Conservation (phyloP, 1,140 invertebrate genomes). For the Temnothorax longispinosus region DNA sequence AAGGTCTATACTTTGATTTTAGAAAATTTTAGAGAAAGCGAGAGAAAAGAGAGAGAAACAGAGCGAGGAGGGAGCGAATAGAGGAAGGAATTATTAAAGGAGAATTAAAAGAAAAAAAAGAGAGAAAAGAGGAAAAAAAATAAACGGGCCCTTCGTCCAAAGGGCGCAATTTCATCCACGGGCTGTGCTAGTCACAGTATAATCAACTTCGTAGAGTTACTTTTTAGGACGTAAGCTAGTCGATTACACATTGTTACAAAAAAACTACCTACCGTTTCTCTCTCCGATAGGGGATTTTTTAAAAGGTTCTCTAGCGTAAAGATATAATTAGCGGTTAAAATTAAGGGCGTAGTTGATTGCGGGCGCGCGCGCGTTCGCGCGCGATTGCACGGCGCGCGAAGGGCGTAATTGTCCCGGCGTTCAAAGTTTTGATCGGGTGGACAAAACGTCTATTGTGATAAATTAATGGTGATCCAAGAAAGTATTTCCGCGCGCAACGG, state of each 20-base stretch:
- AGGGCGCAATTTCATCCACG: constrained; percentile 77
- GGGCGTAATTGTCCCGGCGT: constrained; percentile 77
- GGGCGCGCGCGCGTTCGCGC: constrained; percentile 39
- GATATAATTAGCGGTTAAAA: constrained; percentile 62
- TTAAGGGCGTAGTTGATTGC: constrained; percentile 60
- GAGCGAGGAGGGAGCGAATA: constrained; percentile 15
- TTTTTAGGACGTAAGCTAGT: constrained; percentile 74
- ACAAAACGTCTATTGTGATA: constrained; percentile 85
- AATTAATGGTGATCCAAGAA: constrained; percentile 86
- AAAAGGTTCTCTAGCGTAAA: constrained; percentile 75
- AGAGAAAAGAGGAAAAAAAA: constrained; percentile 45
- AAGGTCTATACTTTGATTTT: constrained; percentile 23
- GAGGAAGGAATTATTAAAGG: constrained; percentile 26
- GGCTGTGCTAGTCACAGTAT: constrained; percentile 82
- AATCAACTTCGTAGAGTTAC: constrained; percentile 80
- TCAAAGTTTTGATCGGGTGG: constrained; percentile 77
- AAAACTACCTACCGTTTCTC: constrained; percentile 78
- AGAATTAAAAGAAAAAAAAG: constrained; percentile 28
- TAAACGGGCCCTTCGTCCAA: constrained; percentile 49
- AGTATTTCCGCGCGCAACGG: constrained; percentile 82
- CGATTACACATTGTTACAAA: constrained; percentile 74
- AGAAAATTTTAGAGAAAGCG: constrained; percentile 21
- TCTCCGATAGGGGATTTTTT: constrained; percentile 80
- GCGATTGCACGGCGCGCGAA: constrained; percentile 43
- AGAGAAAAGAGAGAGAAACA: constrained; percentile 21